Conservation (phyloP, 2,888 invertebrate genomes). For the Eupithecia inturbata region DNA sequence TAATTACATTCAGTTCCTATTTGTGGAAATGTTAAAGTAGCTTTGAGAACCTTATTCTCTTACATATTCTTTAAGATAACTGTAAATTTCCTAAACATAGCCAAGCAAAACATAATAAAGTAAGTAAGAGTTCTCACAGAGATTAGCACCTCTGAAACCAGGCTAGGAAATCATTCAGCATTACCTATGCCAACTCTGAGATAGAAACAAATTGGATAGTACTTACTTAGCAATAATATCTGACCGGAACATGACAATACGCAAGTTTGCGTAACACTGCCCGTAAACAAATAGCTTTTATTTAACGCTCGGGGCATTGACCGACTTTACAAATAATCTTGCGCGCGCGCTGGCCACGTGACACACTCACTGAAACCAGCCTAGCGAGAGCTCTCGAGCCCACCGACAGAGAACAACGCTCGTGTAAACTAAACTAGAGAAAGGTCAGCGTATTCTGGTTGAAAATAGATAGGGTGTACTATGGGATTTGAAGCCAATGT, state of each 20-base stretch:
- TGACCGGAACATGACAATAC: conserved; percentile 63
- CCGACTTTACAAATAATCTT: conserved; percentile 81
- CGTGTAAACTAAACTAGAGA: conserved; percentile 21
- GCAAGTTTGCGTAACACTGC: conserved; percentile 75
- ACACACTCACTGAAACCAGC: conserved; percentile 69
- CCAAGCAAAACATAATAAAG: conserved; percentile 11
- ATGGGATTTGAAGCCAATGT: conserved; percentile 79
- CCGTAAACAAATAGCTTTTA: conserved; percentile 80
- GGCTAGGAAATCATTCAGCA: conserved; percentile 18
- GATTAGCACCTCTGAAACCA: conserved; percentile 13
- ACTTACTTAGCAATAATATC: conserved; percentile 46
- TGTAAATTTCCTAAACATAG: no score
- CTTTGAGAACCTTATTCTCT: no score
- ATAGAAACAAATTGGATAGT: conserved; percentile 41
- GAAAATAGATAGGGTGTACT: conserved; percentile 58
- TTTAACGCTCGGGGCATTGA: conserved; percentile 83
- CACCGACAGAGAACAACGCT: background rate
- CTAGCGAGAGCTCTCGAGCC: conserved; percentile 45
- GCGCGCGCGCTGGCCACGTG: conserved; percentile 81
- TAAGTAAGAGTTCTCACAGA: conserved; percentile 5
- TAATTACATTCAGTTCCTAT: no score
- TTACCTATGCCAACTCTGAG: background rate
- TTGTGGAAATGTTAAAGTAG: no score
- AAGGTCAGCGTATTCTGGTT: conserved; percentile 51
- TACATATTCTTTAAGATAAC: no score